Evolutionary conservation across 2,888 invertebrate genomes (phyloP), one percentile per base, ranked within the genome.

Genomic region (Aricia artaxerxes): DNA sequence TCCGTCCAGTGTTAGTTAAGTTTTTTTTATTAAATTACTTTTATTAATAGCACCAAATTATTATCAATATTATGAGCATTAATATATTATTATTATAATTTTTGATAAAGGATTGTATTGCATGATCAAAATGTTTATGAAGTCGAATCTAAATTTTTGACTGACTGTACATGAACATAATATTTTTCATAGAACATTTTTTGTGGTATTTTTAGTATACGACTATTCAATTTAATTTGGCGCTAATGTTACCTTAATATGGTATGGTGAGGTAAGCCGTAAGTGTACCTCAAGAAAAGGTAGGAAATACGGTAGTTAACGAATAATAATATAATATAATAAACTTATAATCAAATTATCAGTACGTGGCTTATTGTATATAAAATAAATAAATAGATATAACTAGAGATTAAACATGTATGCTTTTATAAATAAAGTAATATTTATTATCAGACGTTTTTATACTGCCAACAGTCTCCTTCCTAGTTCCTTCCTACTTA

Each of bases 1-100:
- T 94, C 94, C 94, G 94, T 94, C 94, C 94, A 94, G 88, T 88
- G 87, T 88, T 94, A 93, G 91, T 90, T 92, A 92, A 90, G 90
- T 89, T 90, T 85, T 84, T 84, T 83, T 85, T 85, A 78, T 78
- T 53, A 16, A 40, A 78, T 77, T 78, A 77, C 79, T 80, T 72
- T 75, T 44, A 78, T 35, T 69, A 6, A 5, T 13, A 69, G 76
- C 44, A 44, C 44, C 9, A 9, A 49, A 11, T 49, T 49, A 49
- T 49, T 49, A 49, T 38, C 1, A n/a, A 44, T 73, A n/a, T 44
- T 49, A 75, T 4, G 49, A 75, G 53, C n/a, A 9, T 49, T 49
- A 49, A 9, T 11, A 49, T 7, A 44, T 1, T 49, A 49, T 49
- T 57, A 57, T 57, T 57, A 57, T 57, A 16, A 57, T 57, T 13